Conservation (phyloP, 2,113 vertebrate species). For the Passer domesticus region DNA sequence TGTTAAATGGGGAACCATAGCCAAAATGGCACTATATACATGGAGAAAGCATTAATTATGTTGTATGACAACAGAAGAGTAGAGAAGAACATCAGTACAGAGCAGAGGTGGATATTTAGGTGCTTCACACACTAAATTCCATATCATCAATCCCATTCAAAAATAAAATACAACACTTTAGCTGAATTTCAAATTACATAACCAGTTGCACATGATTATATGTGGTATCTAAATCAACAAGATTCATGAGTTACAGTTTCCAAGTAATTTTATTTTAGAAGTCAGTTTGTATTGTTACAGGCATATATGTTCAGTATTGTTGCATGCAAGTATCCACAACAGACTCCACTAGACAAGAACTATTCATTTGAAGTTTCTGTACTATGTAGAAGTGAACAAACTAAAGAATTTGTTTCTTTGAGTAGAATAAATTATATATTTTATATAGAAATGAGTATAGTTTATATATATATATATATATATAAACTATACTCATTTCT, state of each 20-base stretch:
- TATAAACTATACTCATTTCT: background rate
- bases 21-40: background rate
- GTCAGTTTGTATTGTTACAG: background rate
- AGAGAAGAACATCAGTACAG: background rate
- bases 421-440: background rate
- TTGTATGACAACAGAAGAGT: fast-evolving
- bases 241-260: background rate
- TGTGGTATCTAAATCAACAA: background rate
- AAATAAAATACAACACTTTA: background rate
- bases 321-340: background rate
- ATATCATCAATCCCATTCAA: background rate
- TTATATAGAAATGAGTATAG: no score
- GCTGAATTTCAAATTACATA: background rate
- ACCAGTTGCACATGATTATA: background rate
- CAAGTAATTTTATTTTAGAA: background rate
- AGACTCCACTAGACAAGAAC: background rate
- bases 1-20: background rate
- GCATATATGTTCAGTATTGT: background rate
- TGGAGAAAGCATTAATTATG: background rate
- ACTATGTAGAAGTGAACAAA: background rate
- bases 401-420: background rate
- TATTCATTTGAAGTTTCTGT: background rate
- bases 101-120: background rate
- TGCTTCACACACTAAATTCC: background rate
- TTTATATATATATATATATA: no score